Percentiles rank a stretch among this genome's conserved stretches.
Evolutionary conservation across 2,797 vertebrate genomes (phyloP).

Genomic region (Prionace glauca): DNA sequence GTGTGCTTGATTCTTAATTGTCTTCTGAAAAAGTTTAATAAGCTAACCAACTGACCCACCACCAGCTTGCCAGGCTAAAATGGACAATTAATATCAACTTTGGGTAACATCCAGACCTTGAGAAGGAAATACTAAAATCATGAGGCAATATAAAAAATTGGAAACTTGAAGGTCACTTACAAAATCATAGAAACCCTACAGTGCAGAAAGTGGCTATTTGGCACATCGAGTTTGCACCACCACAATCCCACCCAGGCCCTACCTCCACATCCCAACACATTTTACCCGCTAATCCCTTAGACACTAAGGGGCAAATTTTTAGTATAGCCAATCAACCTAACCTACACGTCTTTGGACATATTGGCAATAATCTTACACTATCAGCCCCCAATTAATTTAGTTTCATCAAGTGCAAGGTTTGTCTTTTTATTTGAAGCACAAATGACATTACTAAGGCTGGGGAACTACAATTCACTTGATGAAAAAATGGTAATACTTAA

Average conservation of each 20-base stretch:
- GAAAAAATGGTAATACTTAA: not conserved
- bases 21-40: not conserved
- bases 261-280: too few relatives aligned
- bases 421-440: not conserved
- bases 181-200: too few relatives aligned
- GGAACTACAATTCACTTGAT: not conserved
- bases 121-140: not conserved
- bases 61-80: not conserved
- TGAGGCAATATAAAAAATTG: not conserved
- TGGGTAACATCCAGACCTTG: not conserved
- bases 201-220: too few relatives aligned
- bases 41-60: not conserved
- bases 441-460: not conserved
- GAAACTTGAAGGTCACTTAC: not conserved
- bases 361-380: not conserved
- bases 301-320: too few relatives aligned
- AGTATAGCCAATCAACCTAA: too few relatives aligned
- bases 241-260: too few relatives aligned
- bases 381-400: not conserved
- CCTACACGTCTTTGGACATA: too few relatives aligned
- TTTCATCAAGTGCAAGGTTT: not conserved
- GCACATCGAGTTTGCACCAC: too few relatives aligned
- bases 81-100: not conserved
- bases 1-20: not conserved
- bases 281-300: too few relatives aligned